Base-by-base conservation (phyloP, 2,113 vertebrate species). In the Onychostruthus taczanowskii region DNA sequence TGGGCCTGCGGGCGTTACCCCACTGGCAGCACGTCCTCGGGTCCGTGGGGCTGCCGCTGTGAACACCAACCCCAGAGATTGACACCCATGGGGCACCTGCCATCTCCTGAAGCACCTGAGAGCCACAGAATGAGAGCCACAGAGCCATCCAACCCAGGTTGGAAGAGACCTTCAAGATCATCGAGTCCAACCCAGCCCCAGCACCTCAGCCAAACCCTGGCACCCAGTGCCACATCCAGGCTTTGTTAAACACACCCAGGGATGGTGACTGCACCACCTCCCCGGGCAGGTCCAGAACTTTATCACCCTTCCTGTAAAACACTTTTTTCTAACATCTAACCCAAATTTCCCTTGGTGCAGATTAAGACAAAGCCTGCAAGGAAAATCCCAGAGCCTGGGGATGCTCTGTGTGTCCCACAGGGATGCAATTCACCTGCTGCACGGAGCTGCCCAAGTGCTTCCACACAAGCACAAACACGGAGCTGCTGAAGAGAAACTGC, bases 351-450 rank as follows among this genome's bases (percentile, higher is more conserved):
- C 35, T 20, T 16, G 19, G 27, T 1, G 2, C 27, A 59, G 20
- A 19, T 66, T 5, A 35, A 30, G 37, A 10, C 31, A 18, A 53
- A 64, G 31, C 30, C 13, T 2, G 13, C 17, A 55, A 26, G 37
- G 6, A 1, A 11, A 53, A 13, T 1, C 21, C 27, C 43, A n/a
- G 16, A 17, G 2, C 9, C 70, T 2, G 4, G 7, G 58, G 47
- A 9, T 1, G 27, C n/a, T 2, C 52, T 0, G 1, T 1, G 16
- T 10, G 33, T 14, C 33, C 72, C 5, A 18, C 30, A 10, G 7
- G 10, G 52, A 37, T 16, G 8, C 0, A 0, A 10, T 9, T 30
- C 74, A 13, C 41, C 58, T 3, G 15, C 61, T 11, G 39, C 18
- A 16, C 7, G 3, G 31, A 63, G 47, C 68, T 52, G 53, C 43